Conservation (phyloP, 1,140 invertebrate genomes). For the Bombus pyrosoma region DNA sequence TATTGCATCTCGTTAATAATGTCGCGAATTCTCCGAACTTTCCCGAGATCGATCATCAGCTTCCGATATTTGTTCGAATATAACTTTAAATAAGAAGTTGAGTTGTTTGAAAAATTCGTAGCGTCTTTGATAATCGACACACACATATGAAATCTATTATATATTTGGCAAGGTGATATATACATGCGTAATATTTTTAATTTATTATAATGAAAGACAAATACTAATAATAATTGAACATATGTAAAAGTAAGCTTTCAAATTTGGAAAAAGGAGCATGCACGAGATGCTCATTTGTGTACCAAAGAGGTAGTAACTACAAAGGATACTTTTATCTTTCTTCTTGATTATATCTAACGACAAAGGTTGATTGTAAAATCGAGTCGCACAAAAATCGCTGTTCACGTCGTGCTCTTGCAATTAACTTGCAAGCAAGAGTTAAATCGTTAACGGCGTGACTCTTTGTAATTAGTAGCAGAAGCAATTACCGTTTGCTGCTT, state of each 20-base stretch:
- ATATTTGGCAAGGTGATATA: no score
- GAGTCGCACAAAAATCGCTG: slow-evolving; percentile 29
- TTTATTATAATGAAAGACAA: no score
- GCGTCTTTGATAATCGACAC: no score
- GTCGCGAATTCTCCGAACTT: no score
- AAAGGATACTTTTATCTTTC: background rate
- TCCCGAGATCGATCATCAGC: no score
- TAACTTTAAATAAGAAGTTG: background rate
- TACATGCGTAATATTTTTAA: no score
- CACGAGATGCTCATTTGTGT: background rate
- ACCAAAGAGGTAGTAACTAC: background rate
- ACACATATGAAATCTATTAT: no score
- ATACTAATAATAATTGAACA: no score
- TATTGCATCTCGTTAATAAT: slow-evolving; percentile 20
- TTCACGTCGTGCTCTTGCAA: background rate
- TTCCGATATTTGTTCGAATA: background rate
- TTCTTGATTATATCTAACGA: background rate
- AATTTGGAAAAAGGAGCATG: background rate
- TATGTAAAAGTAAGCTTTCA: no score
- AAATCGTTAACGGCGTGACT: slow-evolving; percentile 37
- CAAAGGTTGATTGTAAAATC: background rate
- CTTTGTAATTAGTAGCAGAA: slow-evolving; percentile 37
- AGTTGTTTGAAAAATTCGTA: background rate
- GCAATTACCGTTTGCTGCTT: slow-evolving; percentile 25
- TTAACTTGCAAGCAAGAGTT: slow-evolving; percentile 23